A percentile compares a stretch with the other conserved stretches of the same genome.
Conservation (phyloP, 2,113 vertebrate genomes). For the Triplophysa rosa region DNA sequence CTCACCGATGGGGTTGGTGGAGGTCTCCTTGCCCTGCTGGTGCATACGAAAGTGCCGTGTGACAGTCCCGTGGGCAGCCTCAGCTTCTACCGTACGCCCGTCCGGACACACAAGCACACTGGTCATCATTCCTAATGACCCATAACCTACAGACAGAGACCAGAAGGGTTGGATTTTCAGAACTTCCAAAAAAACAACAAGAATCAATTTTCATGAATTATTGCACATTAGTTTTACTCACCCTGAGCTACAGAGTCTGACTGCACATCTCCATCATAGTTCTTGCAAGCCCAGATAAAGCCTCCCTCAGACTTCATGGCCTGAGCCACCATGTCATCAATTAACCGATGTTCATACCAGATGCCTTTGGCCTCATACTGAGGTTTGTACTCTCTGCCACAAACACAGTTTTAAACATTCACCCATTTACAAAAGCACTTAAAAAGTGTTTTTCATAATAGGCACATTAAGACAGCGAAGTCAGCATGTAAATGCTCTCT, state of each 20-base stretch:
- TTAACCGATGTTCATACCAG: slow-evolving; percentile 97
- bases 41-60: slow-evolving; percentile 94
- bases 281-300: slow-evolving; percentile 99
- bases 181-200: neutral
- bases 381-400: slow-evolving; percentile 84
- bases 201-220: neutral
- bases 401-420: slow-evolving; percentile 14
- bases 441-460: too few relatives aligned
- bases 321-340: slow-evolving; percentile 99
- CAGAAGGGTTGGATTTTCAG: neutral
- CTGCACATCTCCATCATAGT: slow-evolving; percentile 98
- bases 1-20: slow-evolving; percentile 97
- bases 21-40: slow-evolving; percentile 96
- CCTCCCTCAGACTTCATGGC: slow-evolving; percentile 97
- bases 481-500: too few relatives aligned
- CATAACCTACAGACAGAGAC: slow-evolving; percentile 79
- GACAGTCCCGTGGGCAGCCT: slow-evolving; percentile 95
- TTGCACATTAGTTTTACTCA: slow-evolving; percentile 54
- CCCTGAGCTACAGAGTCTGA: slow-evolving; percentile 97
- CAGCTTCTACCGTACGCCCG: slow-evolving; percentile 93
- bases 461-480: too few relatives aligned
- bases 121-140: slow-evolving; percentile 98
- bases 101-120: slow-evolving; percentile 96
- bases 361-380: slow-evolving; percentile 91
- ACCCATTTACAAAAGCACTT: neutral